Evolutionary conservation across 2,888 invertebrate species (phyloP).

Genomic region (Oligia latruncula): DNA sequence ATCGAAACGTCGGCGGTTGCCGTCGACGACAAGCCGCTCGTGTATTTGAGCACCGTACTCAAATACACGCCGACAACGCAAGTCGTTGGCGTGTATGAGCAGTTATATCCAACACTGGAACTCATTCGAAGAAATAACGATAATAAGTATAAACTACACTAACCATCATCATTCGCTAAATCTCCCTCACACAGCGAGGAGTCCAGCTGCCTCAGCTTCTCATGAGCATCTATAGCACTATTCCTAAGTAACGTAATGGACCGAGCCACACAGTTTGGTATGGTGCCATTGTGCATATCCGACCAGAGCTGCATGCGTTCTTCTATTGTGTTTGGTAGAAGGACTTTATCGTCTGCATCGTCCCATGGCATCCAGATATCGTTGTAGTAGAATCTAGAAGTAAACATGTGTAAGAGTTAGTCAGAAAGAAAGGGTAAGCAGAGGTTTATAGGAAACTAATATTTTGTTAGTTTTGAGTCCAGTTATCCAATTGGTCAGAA

Average conservation of each 20-base stretch:
- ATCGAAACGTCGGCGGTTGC: too few species aligned
- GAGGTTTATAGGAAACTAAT: background rate
- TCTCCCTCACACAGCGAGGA: conserved; percentile 84
- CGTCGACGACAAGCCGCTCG: too few species aligned
- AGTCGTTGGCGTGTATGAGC: too few species aligned
- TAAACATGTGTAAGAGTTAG: background rate
- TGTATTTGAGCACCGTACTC: too few species aligned
- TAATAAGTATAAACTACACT: conserved; percentile 20
- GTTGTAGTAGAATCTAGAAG: conserved; percentile 91
- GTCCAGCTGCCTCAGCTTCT: conserved; percentile 82
- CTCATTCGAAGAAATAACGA: background rate
- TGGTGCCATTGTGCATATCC: conserved; percentile 82
- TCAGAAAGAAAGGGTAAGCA: background rate
- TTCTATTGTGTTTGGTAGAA: conserved; percentile 85
- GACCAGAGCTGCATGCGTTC: conserved; percentile 87
- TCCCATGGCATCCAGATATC: conserved; percentile 93
- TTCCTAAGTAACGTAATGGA: conserved; percentile 79
- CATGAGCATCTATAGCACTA: conserved; percentile 85
- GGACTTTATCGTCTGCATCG: conserved; percentile 91
- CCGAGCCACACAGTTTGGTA: conserved; percentile 81
- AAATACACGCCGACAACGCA: too few species aligned
- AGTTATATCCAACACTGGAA: background rate
- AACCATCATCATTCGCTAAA: conserved; percentile 85
- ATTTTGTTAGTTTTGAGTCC: background rate
- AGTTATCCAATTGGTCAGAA: background rate